Conservation (phyloP, 2,797 vertebrate species). For the Acridotheres tristis region DNA sequence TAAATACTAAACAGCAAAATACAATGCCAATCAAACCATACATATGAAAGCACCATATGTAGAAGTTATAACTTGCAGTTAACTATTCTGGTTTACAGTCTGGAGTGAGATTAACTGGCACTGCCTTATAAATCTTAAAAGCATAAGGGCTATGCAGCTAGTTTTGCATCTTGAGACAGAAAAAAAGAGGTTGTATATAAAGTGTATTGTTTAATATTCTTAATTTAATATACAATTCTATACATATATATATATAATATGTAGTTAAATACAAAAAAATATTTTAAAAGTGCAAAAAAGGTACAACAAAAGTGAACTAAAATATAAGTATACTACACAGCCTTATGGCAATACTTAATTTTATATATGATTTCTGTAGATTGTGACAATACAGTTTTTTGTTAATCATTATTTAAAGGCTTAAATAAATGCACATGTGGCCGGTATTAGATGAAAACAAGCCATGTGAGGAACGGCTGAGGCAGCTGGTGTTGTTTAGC, state of each 20-base stretch:
- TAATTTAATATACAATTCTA: background rate
- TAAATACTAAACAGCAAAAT: background rate
- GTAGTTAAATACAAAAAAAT: background rate
- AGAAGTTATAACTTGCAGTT: background rate
- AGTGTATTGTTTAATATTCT: background rate
- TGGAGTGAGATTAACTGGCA: background rate
- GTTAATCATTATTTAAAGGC: background rate
- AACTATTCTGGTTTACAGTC: background rate
- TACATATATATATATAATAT: background rate
- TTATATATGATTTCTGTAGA: background rate
- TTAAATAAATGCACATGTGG: background rate
- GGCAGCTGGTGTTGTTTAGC: background rate
- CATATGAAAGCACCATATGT: background rate
- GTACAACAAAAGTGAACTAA: background rate
- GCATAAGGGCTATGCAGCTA: background rate
- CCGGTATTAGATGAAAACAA: background rate
- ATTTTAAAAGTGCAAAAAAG: background rate
- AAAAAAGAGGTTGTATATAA: background rate
- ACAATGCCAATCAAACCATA: background rate
- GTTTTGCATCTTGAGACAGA: background rate
- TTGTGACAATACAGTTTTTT: background rate
- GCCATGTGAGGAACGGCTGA: rapidly evolving
- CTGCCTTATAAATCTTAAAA: background rate
- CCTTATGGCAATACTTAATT: background rate
- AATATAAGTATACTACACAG: background rate